A percentile compares a stretch with the other conserved stretches of the same genome.
phyloP scores from a whole-genome alignment of 2,888 invertebrate genomes.

The Tinea semifulvella region DNA sequence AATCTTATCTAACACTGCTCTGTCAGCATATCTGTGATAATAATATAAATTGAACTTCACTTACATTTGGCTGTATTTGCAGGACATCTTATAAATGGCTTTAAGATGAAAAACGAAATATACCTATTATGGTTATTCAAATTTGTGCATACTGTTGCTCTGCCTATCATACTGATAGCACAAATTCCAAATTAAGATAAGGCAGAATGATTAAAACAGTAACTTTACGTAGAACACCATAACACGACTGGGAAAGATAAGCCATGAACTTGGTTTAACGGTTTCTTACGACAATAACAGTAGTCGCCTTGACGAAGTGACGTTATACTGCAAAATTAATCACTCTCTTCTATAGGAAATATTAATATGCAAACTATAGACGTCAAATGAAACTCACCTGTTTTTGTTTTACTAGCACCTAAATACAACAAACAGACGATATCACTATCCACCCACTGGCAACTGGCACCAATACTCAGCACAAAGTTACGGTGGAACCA shows the following conservation, averaged over 20 bases:
- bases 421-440: slow-evolving; percentile 37
- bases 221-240: not conserved
- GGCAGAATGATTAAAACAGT: not conserved
- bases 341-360: not conserved
- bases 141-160: too few species aligned
- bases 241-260: too few species aligned
- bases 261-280: too few species aligned
- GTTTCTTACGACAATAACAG: too few species aligned
- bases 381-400: not conserved
- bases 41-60: too few species aligned
- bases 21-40: too few species aligned
- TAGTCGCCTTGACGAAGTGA: slow-evolving; percentile 1
- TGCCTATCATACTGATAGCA: not conserved
- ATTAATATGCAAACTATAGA: not conserved
- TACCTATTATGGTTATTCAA: too few species aligned
- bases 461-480: slow-evolving; percentile 58
- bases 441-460: slow-evolving; percentile 53
- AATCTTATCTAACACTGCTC: too few species aligned
- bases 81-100: not conserved
- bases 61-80: slow-evolving; percentile 4
- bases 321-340: slow-evolving; percentile 4
- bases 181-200: not conserved
- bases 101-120: too few species aligned
- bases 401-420: slow-evolving; percentile 26
- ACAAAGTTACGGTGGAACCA: slow-evolving; percentile 40